Evolutionary conservation across 1,140 invertebrate genomes (phyloP).

Genomic region (Procambarus virginalis): DNA sequence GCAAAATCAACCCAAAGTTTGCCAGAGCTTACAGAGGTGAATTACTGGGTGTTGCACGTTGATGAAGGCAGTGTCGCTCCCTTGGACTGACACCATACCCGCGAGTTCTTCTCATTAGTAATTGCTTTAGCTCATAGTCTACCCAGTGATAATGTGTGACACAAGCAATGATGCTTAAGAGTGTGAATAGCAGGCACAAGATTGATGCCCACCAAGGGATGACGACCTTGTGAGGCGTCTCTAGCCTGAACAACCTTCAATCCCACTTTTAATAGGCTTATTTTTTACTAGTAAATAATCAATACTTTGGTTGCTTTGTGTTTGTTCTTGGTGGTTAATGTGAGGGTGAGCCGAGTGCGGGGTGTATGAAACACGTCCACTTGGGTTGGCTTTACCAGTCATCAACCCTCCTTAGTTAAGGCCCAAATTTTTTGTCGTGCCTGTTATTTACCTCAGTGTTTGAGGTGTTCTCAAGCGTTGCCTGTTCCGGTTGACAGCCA

Average conservation of each 20-base stretch:
- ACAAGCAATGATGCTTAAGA: neutral
- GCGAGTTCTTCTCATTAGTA: neutral
- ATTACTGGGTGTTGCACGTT: neutral
- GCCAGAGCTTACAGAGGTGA: neutral
- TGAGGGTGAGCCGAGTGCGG: neutral
- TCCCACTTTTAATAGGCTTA: neutral
- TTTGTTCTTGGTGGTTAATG: neutral
- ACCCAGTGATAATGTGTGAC: conserved; percentile 1
- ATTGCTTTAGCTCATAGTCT: neutral
- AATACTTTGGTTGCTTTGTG: neutral
- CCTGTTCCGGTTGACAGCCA: no score
- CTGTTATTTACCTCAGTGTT: no score
- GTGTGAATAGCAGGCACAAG: neutral
- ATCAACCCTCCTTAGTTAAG: no score
- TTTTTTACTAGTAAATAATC: neutral
- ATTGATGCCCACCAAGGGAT: neutral
- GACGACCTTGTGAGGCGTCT: neutral
- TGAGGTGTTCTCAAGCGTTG: no score
- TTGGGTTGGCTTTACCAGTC: no score
- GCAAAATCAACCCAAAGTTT: neutral
- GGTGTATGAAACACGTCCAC: no score
- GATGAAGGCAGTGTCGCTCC: neutral
- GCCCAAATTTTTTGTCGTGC: no score
- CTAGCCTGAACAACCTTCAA: neutral
- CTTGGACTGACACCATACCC: neutral